These are phyloP conservation scores for Euura lappo DNA, from an alignment of 1,140 invertebrate genomes.

Conservation along the genomic window DNA sequence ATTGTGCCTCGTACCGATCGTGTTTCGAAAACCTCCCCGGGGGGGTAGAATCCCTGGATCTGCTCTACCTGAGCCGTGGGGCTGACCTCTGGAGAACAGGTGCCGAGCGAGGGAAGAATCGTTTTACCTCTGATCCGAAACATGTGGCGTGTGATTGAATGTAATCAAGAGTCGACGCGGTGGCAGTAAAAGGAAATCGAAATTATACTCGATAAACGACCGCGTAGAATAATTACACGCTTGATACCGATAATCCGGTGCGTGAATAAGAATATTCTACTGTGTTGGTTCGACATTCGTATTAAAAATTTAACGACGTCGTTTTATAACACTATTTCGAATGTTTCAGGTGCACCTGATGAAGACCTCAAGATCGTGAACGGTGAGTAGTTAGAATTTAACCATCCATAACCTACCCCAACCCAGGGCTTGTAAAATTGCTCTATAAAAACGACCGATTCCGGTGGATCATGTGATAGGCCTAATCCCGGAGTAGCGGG, in stretches of 20 bases:
- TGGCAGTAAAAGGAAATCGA: no score
- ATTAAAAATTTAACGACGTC: no score
- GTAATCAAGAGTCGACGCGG: no score
- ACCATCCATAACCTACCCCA: neutral
- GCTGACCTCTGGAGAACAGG: neutral
- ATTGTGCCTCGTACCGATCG: neutral
- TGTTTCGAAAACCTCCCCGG: no score
- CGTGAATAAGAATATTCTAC: no score
- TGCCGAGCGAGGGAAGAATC: neutral
- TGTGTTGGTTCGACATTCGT: no score
- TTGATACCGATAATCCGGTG: no score
- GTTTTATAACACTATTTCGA: neutral
- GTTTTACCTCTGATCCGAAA: no score
- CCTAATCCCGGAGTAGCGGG: neutral
- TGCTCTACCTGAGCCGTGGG: neutral
- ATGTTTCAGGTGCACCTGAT: neutral
- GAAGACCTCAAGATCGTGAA: neutral
- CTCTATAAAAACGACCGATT: no score
- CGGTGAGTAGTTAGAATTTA: neutral
- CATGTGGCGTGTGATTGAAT: neutral
- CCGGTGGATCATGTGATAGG: neutral
- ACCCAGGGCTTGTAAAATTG: neutral
- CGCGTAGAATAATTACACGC: no score
- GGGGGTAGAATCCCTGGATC: neutral
- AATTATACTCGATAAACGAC: no score